These are phyloP conservation scores for Synanthedon vespiformis DNA, from an alignment of 2,888 invertebrate species.

Conservation along the genomic window DNA sequence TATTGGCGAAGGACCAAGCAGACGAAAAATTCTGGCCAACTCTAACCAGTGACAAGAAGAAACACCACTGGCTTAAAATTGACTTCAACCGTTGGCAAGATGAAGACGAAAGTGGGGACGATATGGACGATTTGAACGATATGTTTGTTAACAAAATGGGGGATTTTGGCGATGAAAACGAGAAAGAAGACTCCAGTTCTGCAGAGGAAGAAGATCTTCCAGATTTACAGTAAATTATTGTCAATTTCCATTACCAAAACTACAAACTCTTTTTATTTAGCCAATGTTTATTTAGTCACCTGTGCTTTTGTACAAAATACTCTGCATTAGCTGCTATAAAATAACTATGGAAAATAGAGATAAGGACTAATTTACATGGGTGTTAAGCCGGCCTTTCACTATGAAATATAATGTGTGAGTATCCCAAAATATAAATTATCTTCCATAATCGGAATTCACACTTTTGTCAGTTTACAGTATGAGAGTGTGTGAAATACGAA, in stretches of 20 bases:
- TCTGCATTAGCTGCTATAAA: conserved; percentile 9
- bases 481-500: too few species aligned
- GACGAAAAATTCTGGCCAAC: conserved; percentile 87
- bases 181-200: conserved; percentile 74
- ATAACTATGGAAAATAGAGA: background rate
- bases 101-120: conserved; percentile 92
- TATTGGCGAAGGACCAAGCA: conserved; percentile 74
- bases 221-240: conserved; percentile 69
- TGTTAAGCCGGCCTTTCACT: too few species aligned
- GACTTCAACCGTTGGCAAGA: conserved; percentile 98
- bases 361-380: too few species aligned
- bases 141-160: conserved; percentile 46
- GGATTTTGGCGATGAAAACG: conserved; percentile 41
- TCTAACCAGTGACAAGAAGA: conserved; percentile 86
- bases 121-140: conserved; percentile 36
- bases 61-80: conserved; percentile 95
- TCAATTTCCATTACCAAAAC: conserved; percentile 21
- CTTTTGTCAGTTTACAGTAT: too few species aligned
- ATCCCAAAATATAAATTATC: too few species aligned
- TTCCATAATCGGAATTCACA: too few species aligned
- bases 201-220: conserved; percentile 81
- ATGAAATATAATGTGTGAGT: too few species aligned
- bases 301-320: conserved; percentile 31
- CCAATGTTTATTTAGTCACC: conserved; percentile 23
- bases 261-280: conserved; percentile 14